phyloP scores from a whole-genome alignment of 2,888 invertebrate species.

The Lamellibrachia satsuma region DNA sequence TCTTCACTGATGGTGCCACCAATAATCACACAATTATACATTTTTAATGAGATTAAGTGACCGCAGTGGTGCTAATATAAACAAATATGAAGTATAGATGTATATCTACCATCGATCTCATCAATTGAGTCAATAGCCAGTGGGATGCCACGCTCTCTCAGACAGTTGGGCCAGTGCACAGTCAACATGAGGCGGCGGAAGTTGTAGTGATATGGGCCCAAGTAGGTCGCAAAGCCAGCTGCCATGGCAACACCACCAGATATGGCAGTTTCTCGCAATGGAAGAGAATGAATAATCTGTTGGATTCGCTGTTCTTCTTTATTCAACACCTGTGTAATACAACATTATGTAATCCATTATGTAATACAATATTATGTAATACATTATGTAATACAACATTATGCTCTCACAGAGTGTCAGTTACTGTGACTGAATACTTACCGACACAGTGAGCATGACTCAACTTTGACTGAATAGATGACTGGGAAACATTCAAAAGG shows the following conservation, averaged over 20 bases:
- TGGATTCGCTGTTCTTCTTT: slow-evolving; percentile 53
- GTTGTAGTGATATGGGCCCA: slow-evolving; percentile 64
- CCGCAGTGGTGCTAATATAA: no score
- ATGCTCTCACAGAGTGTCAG: not conserved
- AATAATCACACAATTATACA: no score
- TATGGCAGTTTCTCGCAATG: slow-evolving; percentile 54
- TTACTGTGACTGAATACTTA: not conserved
- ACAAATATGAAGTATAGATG: not conserved
- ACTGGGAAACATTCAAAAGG: no score
- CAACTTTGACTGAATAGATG: not conserved
- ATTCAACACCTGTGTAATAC: slow-evolving; percentile 42
- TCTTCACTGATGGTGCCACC: no score
- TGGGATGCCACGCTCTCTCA: slow-evolving; percentile 62
- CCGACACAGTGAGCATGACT: not conserved
- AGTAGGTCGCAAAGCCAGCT: slow-evolving; percentile 60
- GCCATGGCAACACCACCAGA: slow-evolving; percentile 62
- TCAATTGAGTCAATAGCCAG: slow-evolving; percentile 63
- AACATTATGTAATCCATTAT: not conserved
- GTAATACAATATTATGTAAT: not conserved
- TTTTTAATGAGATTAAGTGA: no score
- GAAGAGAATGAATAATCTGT: slow-evolving; percentile 54
- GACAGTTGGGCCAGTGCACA: slow-evolving; percentile 63
- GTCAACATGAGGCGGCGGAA: slow-evolving; percentile 63
- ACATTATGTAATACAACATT: not conserved
- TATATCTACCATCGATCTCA: slow-evolving; percentile 53